Conservation (phyloP, 2,888 invertebrate genomes). For the Limenitis arthemis region DNA sequence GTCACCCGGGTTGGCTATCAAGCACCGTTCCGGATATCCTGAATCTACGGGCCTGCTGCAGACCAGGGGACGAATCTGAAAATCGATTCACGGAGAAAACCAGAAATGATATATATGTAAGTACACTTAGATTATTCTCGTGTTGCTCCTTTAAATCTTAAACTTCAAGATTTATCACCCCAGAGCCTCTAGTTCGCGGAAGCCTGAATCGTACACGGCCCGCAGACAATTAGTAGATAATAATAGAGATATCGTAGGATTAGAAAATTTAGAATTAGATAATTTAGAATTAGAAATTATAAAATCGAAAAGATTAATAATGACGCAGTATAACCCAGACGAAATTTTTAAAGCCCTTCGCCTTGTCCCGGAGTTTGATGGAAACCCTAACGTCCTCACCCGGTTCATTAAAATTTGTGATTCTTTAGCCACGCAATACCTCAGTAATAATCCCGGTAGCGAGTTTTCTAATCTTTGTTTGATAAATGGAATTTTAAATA, state of each 20-base stretch:
- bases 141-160: background rate
- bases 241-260: constrained; percentile 1
- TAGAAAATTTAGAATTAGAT: constrained; percentile 4
- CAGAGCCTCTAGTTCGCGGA: background rate
- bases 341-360: constrained; percentile 42
- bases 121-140: background rate
- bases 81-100: background rate
- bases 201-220: background rate
- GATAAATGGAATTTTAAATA: constrained; percentile 24
- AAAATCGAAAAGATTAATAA: too few species aligned
- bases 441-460: too few species aligned
- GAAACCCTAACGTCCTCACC: constrained; percentile 21
- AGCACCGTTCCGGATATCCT: background rate
- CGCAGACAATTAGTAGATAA: constrained; percentile 1
- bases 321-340: background rate
- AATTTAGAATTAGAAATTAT: too few species aligned
- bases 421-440: background rate
- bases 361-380: too few species aligned
- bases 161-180: constrained; percentile 1
- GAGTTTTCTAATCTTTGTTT: constrained; percentile 8
- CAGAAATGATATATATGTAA: too few species aligned
- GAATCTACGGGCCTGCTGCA: constrained; percentile 3
- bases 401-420: constrained; percentile 28
- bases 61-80: constrained; percentile 1
- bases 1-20: constrained; percentile 1